Percentiles rank a stretch among this genome's conserved stretches.
phyloP scores from a whole-genome alignment of 2,888 invertebrate genomes.

The Rhamphomyia laevipes region DNA sequence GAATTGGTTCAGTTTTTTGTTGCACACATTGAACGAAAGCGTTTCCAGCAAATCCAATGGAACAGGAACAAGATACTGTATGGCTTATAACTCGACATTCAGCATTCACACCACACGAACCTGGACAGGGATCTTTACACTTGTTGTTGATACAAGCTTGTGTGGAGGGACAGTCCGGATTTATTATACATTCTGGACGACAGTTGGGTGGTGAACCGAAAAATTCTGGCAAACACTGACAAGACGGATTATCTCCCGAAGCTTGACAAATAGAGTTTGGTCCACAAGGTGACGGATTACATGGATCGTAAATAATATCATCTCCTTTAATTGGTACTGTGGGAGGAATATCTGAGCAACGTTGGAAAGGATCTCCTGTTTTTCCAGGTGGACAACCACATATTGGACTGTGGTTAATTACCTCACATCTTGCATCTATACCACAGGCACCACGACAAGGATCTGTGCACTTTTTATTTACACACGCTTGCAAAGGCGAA shows the following conservation, averaged over 20 bases:
- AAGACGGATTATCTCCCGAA: slow-evolving; percentile 54
- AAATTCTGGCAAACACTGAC: slow-evolving; percentile 65
- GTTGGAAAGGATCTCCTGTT: slow-evolving; percentile 68
- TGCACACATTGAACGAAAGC: slow-evolving; percentile 66
- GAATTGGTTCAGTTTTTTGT: slow-evolving; percentile 39
- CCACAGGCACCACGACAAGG: slow-evolving; percentile 65
- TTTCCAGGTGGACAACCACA: slow-evolving; percentile 52
- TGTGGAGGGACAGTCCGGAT: slow-evolving; percentile 65
- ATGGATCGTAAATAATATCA: slow-evolving; percentile 44
- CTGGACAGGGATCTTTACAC: slow-evolving; percentile 72
- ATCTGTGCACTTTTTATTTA: slow-evolving; percentile 56
- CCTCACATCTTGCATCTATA: slow-evolving; percentile 54
- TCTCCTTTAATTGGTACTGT: slow-evolving; percentile 30
- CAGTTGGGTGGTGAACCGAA: slow-evolving; percentile 71
- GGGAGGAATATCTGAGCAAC: slow-evolving; percentile 49
- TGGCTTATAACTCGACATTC: slow-evolving; percentile 70
- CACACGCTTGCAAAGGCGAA: slow-evolving; percentile 47
- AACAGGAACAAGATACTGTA: slow-evolving; percentile 70
- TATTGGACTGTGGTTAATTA: slow-evolving; percentile 59
- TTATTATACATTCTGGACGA: slow-evolving; percentile 70
- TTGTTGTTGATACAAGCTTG: slow-evolving; percentile 70
- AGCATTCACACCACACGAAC: slow-evolving; percentile 67
- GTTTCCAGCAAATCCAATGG: slow-evolving; percentile 64
- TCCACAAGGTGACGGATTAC: slow-evolving; percentile 70
- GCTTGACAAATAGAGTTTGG: slow-evolving; percentile 64